Base-by-base conservation (phyloP, 2,113 vertebrate genomes). In the Mastomys coucha region DNA sequence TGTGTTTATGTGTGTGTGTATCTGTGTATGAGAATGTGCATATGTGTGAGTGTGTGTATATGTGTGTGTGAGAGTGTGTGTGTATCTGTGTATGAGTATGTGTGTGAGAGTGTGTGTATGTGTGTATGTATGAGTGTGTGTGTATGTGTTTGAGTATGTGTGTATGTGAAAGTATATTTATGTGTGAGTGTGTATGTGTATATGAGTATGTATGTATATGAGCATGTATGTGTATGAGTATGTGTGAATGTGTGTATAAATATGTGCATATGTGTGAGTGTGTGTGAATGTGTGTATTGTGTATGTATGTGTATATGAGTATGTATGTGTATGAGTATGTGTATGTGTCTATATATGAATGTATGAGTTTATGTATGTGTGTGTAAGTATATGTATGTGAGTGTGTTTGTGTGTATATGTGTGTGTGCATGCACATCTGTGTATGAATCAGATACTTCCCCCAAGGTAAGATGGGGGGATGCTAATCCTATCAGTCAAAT, bases 401-500 rank as follows among this genome's bases (percentile, higher is more conserved):
- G 73, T 76, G 5, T 75, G 45, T 51, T 14, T 9, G 14, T 33
- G 1, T 56, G 10, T 81, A 5, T 75, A 60, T 58, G 88, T 92
- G 60, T 51, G 0, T 11, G 26, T 77, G 36, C n/a, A 11, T 89
- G 63, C 22, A 72, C 49, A 93, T 95, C 85, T 96, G 72, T 69
- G 24, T 63, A 36, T 96, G 77, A 95, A 89, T 91, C 95, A 97
- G 88, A 96, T 70, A 33, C 89, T 96, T 89, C 77, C 67, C 84
- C 95, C 95, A 96, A 94, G 85, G 60, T 42, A 96, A 69, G 72
- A 45, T 91, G 53, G 76, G 63, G 90, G 92, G 80, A 63, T 42
- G 39, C 69, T 95, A 94, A 96, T 88, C 77, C 72, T 91, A 80
- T 96, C 91, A 96, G 87, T 84, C 63, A 89, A 94, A 96, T 33